Conservation (phyloP, 2,888 invertebrate genomes). For the Chrysopilus asiliformis region DNA sequence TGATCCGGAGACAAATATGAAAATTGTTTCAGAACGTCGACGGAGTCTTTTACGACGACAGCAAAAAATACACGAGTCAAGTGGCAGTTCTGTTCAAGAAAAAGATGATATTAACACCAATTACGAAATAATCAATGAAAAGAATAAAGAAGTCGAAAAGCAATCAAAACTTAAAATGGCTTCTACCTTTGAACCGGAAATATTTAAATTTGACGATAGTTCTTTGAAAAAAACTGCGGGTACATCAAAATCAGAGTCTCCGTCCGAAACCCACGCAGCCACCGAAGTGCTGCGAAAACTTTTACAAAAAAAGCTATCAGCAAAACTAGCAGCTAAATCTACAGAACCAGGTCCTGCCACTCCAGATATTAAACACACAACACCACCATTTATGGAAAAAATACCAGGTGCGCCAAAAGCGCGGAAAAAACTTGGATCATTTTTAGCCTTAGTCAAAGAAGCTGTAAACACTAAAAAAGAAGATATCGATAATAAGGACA, state of each 20-base stretch:
- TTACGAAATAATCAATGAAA: conserved; percentile 37
- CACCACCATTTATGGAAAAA: background rate
- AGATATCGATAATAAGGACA: conserved; percentile 8
- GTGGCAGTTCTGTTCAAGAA: conserved; percentile 12
- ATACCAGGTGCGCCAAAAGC: conserved; percentile 16
- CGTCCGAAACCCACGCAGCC: conserved; percentile 6
- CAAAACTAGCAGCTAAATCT: background rate
- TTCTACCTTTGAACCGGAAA: conserved; percentile 22
- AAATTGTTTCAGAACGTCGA: conserved; percentile 29
- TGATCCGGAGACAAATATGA: conserved; percentile 29
- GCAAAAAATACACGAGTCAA: conserved; percentile 16
- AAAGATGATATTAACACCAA: conserved; percentile 8
- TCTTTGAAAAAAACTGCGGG: conserved; percentile 7
- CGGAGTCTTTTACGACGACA: conserved; percentile 27
- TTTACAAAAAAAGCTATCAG: background rate
- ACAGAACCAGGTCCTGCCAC: background rate
- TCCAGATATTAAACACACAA: background rate
- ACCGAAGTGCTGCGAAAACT: background rate
- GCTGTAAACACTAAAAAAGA: conserved; percentile 26
- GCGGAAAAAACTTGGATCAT: conserved; percentile 29
- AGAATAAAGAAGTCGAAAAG: conserved; percentile 28
- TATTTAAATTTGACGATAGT: conserved; percentile 29
- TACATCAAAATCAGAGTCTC: too few species aligned
- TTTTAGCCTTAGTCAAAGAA: conserved; percentile 31
- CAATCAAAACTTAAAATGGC: conserved; percentile 13